Conservation (phyloP, 2,888 invertebrate species). For the Lymantria dispar region DNA sequence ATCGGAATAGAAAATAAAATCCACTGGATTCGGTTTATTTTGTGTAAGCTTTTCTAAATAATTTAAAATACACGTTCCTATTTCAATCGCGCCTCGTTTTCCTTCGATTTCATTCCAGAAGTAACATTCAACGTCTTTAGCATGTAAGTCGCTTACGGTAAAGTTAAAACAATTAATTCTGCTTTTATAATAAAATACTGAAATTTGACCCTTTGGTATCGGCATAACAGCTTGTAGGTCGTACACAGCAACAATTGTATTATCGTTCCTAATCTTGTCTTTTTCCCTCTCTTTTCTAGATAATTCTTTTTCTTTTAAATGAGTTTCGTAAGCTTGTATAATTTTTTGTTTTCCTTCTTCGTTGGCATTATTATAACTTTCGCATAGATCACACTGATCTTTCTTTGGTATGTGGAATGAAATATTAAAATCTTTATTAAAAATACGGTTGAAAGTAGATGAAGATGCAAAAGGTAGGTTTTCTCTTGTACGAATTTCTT, state of each 20-base stretch:
- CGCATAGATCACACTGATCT: too few relatives aligned
- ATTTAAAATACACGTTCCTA: not conserved
- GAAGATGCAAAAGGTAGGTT: too few relatives aligned
- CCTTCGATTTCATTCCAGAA: slow-evolving; percentile 2
- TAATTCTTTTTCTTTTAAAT: too few relatives aligned
- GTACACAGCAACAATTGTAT: slow-evolving; percentile 20
- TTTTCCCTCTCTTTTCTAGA: slow-evolving; percentile 19
- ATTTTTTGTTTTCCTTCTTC: too few relatives aligned
- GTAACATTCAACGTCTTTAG: not conserved
- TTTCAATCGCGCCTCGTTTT: slow-evolving; percentile 2
- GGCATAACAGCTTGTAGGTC: slow-evolving; percentile 29
- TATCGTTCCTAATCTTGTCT: not conserved
- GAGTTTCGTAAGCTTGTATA: too few relatives aligned
- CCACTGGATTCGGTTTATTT: not conserved
- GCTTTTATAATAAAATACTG: too few relatives aligned
- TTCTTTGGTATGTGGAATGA: too few relatives aligned
- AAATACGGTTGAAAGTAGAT: too few relatives aligned
- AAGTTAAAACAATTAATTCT: slow-evolving; percentile 10
- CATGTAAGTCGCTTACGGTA: not conserved
- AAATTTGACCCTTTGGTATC: slow-evolving; percentile 12
- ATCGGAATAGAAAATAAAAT: slow-evolving; percentile 1
- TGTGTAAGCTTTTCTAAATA: too few relatives aligned
- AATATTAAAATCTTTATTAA: too few relatives aligned
- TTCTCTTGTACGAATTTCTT: too few relatives aligned
- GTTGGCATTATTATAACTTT: too few relatives aligned